A percentile compares a stretch with the other conserved stretches of the same genome.
These are phyloP conservation scores for Chelonia mydas DNA, from an alignment of 2,797 vertebrate species.

Conservation along the genomic window DNA sequence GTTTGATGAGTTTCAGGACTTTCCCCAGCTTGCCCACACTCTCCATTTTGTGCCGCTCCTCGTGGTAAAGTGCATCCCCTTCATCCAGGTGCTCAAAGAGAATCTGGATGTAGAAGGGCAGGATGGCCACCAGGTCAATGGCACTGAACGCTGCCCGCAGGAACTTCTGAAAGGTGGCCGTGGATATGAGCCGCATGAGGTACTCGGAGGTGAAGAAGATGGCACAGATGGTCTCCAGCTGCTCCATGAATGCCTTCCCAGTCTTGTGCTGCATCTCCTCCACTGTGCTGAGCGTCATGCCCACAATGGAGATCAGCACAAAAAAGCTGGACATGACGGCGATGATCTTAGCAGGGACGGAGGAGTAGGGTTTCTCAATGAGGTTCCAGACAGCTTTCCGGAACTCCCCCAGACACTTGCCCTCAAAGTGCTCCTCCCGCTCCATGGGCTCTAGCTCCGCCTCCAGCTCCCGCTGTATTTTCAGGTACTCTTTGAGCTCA, in stretches of 20 bases:
- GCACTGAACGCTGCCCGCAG: constrained; percentile 89
- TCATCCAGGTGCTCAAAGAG: constrained; percentile 87
- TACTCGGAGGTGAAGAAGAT: constrained; percentile 93
- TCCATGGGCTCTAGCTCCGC: constrained; percentile 88
- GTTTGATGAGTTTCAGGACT: constrained; percentile 90
- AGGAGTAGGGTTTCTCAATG: constrained; percentile 93
- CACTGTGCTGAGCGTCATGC: constrained; percentile 93
- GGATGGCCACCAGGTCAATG: constrained; percentile 90
- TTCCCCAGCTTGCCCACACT: constrained; percentile 93
- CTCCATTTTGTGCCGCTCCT: constrained; percentile 90
- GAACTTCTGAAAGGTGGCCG: constrained; percentile 86
- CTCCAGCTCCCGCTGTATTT: constrained; percentile 89
- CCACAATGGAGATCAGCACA: constrained; percentile 91
- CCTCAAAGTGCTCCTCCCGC: constrained; percentile 80
- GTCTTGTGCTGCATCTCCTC: constrained; percentile 85
- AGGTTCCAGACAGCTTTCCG: constrained; percentile 89
- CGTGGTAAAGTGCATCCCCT: constrained; percentile 81
- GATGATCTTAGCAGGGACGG: constrained; percentile 88
- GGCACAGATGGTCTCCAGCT: constrained; percentile 88
- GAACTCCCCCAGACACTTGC: constrained; percentile 83
- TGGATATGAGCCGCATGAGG: constrained; percentile 87
- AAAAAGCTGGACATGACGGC: constrained; percentile 91
- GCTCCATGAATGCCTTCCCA: constrained; percentile 89
- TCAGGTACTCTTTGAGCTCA: constrained; percentile 89
- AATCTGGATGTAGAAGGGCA: constrained; percentile 92